Evolutionary conservation across 2,113 vertebrate genomes (phyloP).

Genomic region (Austrofundulus limnaeus): DNA sequence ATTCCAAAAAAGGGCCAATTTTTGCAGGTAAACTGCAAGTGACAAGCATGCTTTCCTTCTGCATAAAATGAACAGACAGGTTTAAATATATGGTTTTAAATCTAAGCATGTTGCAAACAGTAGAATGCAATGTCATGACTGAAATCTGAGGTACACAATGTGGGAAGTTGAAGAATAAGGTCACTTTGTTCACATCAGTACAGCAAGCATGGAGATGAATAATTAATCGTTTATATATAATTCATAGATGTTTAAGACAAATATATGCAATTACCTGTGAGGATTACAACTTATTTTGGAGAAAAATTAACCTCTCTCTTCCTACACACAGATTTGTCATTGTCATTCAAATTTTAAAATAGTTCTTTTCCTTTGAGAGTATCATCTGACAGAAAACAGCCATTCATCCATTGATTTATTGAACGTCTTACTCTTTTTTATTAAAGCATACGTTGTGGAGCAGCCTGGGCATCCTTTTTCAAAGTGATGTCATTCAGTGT

Average conservation of each 20-base stretch:
- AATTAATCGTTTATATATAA: slow-evolving; percentile 75
- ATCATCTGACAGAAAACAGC: background rate
- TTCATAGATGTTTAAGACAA: slow-evolving; percentile 78
- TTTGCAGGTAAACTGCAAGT: no score
- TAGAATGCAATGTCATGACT: slow-evolving; percentile 27
- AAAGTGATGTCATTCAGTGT: slow-evolving; percentile 15
- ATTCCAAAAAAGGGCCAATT: background rate
- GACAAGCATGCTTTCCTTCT: background rate
- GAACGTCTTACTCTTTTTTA: background rate
- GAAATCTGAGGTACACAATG: slow-evolving; percentile 30
- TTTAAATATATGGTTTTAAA: slow-evolving; percentile 7
- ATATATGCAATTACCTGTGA: slow-evolving; percentile 73
- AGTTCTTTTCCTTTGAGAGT: background rate
- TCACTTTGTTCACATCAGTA: slow-evolving; percentile 78
- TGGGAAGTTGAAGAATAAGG: slow-evolving; percentile 67
- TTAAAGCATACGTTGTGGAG: background rate
- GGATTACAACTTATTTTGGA: slow-evolving; percentile 31
- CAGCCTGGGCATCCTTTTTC: background rate
- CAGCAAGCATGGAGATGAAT: slow-evolving; percentile 70
- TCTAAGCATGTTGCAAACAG: slow-evolving; percentile 13
- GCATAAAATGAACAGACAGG: background rate
- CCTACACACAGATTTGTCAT: background rate
- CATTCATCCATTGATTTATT: slow-evolving; percentile 1
- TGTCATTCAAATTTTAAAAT: slow-evolving; percentile 8
- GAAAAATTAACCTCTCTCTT: slow-evolving; percentile 18